Conservation (phyloP, 2,797 vertebrate species). For the Diplodus sargus region DNA sequence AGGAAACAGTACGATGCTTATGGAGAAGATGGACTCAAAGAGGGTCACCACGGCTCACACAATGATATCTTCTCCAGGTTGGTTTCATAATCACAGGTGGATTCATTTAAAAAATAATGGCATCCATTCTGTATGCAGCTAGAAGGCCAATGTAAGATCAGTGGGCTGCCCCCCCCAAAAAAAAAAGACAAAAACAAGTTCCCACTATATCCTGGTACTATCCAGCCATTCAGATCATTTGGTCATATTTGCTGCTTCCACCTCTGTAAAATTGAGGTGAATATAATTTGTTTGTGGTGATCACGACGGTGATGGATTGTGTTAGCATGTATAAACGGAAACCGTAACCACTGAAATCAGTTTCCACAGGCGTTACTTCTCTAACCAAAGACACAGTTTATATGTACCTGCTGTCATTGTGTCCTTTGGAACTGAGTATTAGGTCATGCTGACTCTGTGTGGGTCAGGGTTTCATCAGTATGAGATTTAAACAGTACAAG, state of each 20-base stretch:
- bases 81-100: constrained; percentile 46
- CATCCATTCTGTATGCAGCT: too few species aligned
- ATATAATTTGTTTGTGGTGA: not conserved
- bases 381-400: too few species aligned
- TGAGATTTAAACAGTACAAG: too few species aligned
- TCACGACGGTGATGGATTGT: not conserved
- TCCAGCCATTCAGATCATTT: not conserved
- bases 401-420: too few species aligned
- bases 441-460: not conserved
- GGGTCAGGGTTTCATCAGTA: too few species aligned
- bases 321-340: not conserved
- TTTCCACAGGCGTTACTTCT: too few species aligned
- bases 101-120: not conserved
- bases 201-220: not conserved
- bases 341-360: too few species aligned
- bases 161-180: not conserved
- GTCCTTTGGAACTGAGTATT: not conserved
- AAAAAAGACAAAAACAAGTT: not conserved
- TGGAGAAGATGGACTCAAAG: constrained; percentile 96
- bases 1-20: constrained; percentile 96
- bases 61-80: constrained; percentile 99
- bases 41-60: constrained; percentile 96
- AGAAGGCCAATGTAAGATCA: not conserved
- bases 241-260: not conserved
- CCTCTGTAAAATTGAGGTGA: not conserved